phyloP scores from a whole-genome alignment of 2,888 invertebrate genomes.

The Didymodactylos carnosus region DNA sequence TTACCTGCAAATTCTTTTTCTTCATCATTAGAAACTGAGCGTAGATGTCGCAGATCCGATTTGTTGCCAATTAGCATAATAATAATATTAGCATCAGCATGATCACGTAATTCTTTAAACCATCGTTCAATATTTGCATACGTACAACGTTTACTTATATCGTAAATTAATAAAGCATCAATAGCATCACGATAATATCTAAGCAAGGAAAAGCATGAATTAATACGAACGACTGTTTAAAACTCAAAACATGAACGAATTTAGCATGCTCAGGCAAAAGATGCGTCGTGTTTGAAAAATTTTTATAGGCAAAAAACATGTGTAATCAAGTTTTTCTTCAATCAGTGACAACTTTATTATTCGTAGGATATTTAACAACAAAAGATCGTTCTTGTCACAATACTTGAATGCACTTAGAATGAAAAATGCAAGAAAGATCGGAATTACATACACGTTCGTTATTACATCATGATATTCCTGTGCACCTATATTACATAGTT shows the following conservation, averaged over 20 bases:
- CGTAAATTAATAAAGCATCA: slow-evolving; percentile 91
- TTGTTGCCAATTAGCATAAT: slow-evolving; percentile 73
- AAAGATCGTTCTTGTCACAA: no score
- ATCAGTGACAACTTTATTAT: no score
- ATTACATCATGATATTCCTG: slow-evolving; percentile 93
- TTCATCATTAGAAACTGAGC: slow-evolving; percentile 95
- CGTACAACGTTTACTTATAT: slow-evolving; percentile 94
- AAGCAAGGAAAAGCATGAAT: no score
- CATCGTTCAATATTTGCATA: slow-evolving; percentile 99
- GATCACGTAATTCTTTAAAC: slow-evolving; percentile 87
- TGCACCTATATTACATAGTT: slow-evolving; percentile 58
- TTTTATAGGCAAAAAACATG: neutral
- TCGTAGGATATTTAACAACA: no score
- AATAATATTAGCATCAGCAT: slow-evolving; percentile 97
- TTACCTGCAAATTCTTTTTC: slow-evolving; percentile 72
- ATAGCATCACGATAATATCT: slow-evolving; percentile 93
- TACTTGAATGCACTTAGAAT: no score
- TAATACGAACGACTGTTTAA: no score
- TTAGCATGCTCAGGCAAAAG: no score
- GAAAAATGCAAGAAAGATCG: slow-evolving; percentile 16
- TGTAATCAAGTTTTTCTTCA: no score
- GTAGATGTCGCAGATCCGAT: slow-evolving; percentile 48
- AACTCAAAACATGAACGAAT: no score
- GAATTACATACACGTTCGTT: slow-evolving; percentile 51
- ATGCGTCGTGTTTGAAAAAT: neutral